These are phyloP conservation scores for Morphnarchus princeps DNA, from an alignment of 2,113 vertebrate genomes.

Conservation along the genomic window DNA sequence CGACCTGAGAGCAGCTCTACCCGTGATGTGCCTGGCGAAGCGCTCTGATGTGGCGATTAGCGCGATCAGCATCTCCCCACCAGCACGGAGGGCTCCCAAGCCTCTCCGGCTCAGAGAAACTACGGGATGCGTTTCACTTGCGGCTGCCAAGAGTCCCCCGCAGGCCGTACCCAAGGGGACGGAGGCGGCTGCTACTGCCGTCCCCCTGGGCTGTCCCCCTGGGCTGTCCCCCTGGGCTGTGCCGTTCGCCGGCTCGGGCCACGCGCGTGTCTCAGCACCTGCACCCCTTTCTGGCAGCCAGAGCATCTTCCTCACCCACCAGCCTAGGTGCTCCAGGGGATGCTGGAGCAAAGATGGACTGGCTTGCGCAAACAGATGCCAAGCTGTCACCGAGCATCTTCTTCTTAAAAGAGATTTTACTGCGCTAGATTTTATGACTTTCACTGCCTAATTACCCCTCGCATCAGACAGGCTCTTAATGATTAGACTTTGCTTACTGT, in stretches of 20 bases:
- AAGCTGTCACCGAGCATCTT: neutral
- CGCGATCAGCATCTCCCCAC: fast-evolving
- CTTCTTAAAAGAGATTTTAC: neutral
- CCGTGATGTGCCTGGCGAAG: neutral
- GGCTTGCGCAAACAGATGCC: neutral
- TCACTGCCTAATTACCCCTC: neutral
- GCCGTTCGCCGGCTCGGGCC: neutral
- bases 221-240: neutral
- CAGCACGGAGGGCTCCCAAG: neutral
- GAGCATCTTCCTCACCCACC: neutral
- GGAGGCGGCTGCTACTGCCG: fast-evolving
- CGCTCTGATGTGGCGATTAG: neutral
- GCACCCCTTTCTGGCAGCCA: neutral
- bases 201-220: neutral
- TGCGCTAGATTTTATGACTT: neutral
- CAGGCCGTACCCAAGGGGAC: neutral
- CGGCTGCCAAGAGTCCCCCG: neutral
- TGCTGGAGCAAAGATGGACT: neutral
- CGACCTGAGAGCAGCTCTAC: neutral
- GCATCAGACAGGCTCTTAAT: constrained; percentile 14
- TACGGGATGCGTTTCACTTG: neutral
- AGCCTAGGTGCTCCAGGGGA: neutral
- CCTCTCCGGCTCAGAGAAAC: neutral
- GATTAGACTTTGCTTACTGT: constrained; percentile 23
- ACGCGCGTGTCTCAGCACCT: fast-evolving